A percentile compares a stretch with the other conserved stretches of the same genome.
Evolutionary conservation across 2,797 vertebrate species (phyloP).

Genomic region (Mormyrops attenuatus): DNA sequence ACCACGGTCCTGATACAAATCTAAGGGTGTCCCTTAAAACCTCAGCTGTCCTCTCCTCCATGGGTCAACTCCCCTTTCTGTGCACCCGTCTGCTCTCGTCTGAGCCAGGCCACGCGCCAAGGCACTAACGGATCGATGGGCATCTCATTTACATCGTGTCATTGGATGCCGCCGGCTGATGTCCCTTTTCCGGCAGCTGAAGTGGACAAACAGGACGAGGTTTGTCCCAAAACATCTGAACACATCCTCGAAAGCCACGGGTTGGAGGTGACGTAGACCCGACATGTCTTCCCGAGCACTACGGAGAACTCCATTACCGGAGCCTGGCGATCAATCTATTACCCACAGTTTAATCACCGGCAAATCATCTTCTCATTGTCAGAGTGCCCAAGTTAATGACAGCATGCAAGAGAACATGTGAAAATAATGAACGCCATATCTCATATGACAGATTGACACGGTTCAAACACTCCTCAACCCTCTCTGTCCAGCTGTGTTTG

Average conservation of each 20-base stretch:
- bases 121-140: constrained; percentile 24
- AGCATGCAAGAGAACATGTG: constrained; percentile 33
- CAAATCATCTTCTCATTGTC: constrained; percentile 1
- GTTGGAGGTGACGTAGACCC: not conserved
- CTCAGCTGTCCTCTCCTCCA: not conserved
- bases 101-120: not conserved
- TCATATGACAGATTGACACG: constrained; percentile 49
- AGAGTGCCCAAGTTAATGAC: constrained; percentile 42
- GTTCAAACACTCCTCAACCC: not conserved
- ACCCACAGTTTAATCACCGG: constrained; percentile 9
- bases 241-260: not conserved
- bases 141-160: constrained; percentile 21
- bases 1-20: not conserved
- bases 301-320: not conserved
- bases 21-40: not conserved
- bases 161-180: constrained; percentile 23
- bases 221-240: constrained; percentile 4
- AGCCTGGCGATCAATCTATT: not conserved
- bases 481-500: not conserved
- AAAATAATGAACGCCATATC: constrained; percentile 49
- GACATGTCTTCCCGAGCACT: not conserved
- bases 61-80: not conserved
- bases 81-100: not conserved
- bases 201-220: constrained; percentile 2
- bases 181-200: constrained; percentile 10